These are phyloP conservation scores for Luffia ferchaultella DNA, from an alignment of 2,888 invertebrate genomes.

Conservation along the genomic window DNA sequence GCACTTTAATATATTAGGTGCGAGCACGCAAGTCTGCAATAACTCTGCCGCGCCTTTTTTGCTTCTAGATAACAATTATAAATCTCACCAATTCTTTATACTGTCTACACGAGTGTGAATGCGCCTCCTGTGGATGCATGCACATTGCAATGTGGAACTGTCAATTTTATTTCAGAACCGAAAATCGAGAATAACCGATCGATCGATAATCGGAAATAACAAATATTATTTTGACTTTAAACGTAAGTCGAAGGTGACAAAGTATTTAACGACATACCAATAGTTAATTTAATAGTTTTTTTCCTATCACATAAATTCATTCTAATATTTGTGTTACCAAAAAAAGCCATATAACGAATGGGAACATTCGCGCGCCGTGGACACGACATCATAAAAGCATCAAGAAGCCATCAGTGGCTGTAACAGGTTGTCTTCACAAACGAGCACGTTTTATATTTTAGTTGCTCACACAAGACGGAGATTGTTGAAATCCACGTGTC, in stretches of 20 bases:
- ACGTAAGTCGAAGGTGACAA: too few species aligned
- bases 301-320: too few species aligned
- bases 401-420: conserved; percentile 56
- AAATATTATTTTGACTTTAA: neutral
- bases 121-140: neutral
- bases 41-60: conserved; percentile 49
- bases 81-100: conserved; percentile 53
- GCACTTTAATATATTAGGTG: conserved; percentile 49
- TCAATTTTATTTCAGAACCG: too few species aligned
- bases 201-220: neutral
- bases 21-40: conserved; percentile 51
- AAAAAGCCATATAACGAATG: conserved; percentile 20
- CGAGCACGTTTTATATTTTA: conserved; percentile 29
- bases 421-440: conserved; percentile 39
- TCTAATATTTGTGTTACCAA: conserved; percentile 4
- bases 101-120: conserved; percentile 34
- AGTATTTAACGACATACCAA: too few species aligned
- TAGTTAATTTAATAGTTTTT: too few species aligned
- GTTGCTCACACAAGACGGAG: conserved; percentile 20
- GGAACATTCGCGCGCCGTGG: conserved; percentile 37
- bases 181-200: neutral
- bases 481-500: conserved; percentile 1
- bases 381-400: conserved; percentile 58
- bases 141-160: neutral
- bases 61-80: conserved; percentile 54